Evolutionary conservation across 2,797 vertebrate species (phyloP).

Genomic region (Rhinoraja longicauda): DNA sequence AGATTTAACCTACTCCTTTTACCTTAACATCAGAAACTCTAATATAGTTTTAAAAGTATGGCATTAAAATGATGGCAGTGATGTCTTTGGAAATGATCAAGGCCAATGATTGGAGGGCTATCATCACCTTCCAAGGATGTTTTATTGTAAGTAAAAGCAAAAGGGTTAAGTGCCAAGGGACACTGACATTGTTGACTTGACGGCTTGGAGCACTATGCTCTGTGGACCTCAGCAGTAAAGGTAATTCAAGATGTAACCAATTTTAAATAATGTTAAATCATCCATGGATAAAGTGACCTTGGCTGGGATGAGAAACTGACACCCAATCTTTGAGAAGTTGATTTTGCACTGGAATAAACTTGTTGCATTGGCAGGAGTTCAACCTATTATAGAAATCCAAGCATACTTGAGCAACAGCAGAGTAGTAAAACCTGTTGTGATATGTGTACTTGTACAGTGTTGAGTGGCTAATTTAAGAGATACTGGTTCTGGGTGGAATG

Average conservation of each 20-base stretch:
- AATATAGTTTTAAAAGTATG: background rate
- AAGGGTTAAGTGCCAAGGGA: background rate
- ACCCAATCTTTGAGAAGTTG: background rate
- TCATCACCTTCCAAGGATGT: no score
- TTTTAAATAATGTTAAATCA: background rate
- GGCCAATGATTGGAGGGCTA: no score
- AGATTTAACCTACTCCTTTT: background rate
- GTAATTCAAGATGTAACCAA: background rate
- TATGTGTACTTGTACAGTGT: background rate
- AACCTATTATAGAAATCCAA: background rate
- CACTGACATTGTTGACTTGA: background rate
- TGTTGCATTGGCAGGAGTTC: background rate
- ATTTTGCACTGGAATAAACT: background rate
- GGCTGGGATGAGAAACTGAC: background rate
- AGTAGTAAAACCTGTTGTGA: background rate
- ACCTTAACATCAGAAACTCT: background rate
- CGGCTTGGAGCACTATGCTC: background rate
- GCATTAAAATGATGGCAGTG: background rate
- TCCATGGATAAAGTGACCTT: background rate
- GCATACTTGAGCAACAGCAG: background rate
- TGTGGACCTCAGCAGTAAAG: background rate
- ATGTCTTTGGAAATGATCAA: background rate
- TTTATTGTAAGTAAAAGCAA: background rate
- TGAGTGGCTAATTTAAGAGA: background rate
- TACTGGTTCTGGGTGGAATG: background rate